Percentiles rank a stretch among this genome's conserved stretches.
These are phyloP conservation scores for Liopterus haemorrhoidalis DNA, from an alignment of 2,888 invertebrate species.

Conservation along the genomic window DNA sequence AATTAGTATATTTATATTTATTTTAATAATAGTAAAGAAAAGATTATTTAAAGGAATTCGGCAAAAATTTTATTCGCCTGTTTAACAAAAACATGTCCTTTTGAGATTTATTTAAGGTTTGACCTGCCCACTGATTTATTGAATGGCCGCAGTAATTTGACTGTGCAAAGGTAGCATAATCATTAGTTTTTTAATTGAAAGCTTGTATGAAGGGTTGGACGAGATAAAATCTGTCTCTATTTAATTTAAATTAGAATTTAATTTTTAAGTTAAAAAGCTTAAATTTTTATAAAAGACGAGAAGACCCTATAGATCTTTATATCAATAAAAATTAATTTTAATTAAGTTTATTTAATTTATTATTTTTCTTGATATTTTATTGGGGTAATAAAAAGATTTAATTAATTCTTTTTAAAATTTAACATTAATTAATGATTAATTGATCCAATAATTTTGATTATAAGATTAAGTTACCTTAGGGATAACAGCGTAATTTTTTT, in stretches of 20 bases:
- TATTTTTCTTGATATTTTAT: conserved; percentile 49
- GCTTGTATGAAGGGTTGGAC: conserved; percentile 72
- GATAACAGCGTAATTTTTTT: conserved; percentile 80
- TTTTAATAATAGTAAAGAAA: conserved; percentile 33
- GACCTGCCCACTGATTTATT: too few species aligned
- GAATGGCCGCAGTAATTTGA: too few species aligned
- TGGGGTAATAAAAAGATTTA: conserved; percentile 61
- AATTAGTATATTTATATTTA: conserved; percentile 51
- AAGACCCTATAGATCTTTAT: conserved; percentile 71
- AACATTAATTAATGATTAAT: conserved; percentile 45
- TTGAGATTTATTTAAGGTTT: too few species aligned
- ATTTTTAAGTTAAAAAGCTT: too few species aligned
- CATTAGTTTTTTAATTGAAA: too few species aligned
- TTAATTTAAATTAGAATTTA: too few species aligned
- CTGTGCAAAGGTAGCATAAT: too few species aligned
- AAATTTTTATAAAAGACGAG: too few species aligned
- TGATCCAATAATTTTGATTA: conserved; percentile 58
- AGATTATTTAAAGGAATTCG: too few species aligned
- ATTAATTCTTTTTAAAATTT: conserved; percentile 50
- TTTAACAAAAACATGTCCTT: too few species aligned
- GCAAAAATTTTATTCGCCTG: too few species aligned
- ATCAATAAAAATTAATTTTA: conserved; percentile 44
- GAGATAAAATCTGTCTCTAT: conserved; percentile 72
- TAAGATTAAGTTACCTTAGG: conserved; percentile 72
- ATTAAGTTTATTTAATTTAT: conserved; percentile 40